Conservation (phyloP, 2,797 vertebrate genomes). For the Prionace glauca region DNA sequence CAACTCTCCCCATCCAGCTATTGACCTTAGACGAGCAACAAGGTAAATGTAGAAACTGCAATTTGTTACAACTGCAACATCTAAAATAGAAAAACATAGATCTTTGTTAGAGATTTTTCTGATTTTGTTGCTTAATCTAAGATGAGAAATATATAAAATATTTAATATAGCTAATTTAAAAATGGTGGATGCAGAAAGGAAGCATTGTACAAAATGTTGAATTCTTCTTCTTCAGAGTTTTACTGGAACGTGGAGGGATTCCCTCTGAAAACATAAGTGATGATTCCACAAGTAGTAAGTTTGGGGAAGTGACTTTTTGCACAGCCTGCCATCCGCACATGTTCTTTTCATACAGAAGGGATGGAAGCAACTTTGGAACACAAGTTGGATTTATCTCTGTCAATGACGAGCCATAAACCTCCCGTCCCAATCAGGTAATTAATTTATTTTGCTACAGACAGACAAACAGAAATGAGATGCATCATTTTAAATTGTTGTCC, state of each 20-base stretch:
- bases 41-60: constrained; percentile 58
- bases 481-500: background rate
- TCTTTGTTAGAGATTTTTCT: background rate
- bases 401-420: constrained; percentile 47
- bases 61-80: too few relatives aligned
- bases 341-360: constrained; percentile 83
- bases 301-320: constrained; percentile 66
- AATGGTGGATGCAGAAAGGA: background rate
- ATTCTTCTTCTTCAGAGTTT: constrained; percentile 57
- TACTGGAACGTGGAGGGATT: constrained; percentile 77
- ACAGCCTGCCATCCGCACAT: constrained; percentile 74
- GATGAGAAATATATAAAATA: background rate
- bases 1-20: constrained; percentile 57
- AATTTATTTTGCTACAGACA: background rate
- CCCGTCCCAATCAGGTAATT: background rate
- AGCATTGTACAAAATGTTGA: background rate
- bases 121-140: background rate
- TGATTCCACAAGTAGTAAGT: constrained; percentile 51
- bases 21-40: constrained; percentile 80
- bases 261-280: constrained; percentile 76
- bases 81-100: background rate
- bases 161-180: background rate
- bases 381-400: constrained; percentile 86
- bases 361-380: constrained; percentile 81
- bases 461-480: background rate